Evolutionary conservation across 37 sponge, comb jelly and placozoan genomes (phyloP).

Genomic region (Cladorhizidae sp.): DNA sequence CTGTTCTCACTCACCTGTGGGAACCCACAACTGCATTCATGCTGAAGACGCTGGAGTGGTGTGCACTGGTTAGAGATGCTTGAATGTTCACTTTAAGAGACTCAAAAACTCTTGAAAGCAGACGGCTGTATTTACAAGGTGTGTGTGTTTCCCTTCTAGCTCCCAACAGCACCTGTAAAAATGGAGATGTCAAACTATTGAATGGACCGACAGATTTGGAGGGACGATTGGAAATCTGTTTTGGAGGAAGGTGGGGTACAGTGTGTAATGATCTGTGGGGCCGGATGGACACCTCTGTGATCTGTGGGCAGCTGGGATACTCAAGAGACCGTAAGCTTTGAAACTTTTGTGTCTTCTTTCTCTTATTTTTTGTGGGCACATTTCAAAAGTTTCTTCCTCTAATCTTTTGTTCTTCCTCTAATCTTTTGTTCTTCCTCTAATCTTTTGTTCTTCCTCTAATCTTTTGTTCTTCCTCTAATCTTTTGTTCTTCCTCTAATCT

Average conservation of each 20-base stretch:
- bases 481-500: no score
- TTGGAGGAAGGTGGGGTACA: constrained; percentile 20
- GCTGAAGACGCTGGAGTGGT: constrained; percentile 38
- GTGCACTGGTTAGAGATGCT: no score
- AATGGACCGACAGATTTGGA: background rate
- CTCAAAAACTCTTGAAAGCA: no score
- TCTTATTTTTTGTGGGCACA: no score
- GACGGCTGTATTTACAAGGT: no score
- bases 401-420: no score
- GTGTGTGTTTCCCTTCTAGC: constrained; percentile 3
- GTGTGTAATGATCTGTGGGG: constrained; percentile 31
- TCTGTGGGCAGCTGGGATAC: constrained; percentile 19
- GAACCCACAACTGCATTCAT: constrained; percentile 25
- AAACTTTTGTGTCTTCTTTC: no score
- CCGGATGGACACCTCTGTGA: background rate
- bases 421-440: no score
- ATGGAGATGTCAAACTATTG: constrained; percentile 7
- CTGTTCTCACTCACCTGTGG: constrained; percentile 14
- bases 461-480: no score
- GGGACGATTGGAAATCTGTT: constrained; percentile 29
- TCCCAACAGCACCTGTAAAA: background rate
- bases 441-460: no score
- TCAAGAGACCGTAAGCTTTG: background rate
- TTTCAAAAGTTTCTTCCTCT: no score
- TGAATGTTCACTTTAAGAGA: no score